Percentiles rank a stretch among this genome's conserved stretches.
Conservation (phyloP, 2,797 vertebrate species). For the Rhabdophis nuchalis region DNA sequence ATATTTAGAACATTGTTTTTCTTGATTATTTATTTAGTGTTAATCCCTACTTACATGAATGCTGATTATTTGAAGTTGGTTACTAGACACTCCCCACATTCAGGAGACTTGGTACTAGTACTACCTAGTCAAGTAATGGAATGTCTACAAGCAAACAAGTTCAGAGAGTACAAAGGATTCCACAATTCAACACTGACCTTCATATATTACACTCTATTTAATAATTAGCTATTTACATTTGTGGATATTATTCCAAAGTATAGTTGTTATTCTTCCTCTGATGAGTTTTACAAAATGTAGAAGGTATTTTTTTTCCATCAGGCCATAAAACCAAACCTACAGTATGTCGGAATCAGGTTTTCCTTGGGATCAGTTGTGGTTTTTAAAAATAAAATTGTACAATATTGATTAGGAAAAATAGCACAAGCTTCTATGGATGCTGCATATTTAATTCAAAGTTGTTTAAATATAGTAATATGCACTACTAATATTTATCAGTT, state of each 20-base stretch:
- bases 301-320: constrained; percentile 4
- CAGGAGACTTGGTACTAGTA: neutral
- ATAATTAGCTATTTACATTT: neutral
- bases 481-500: constrained; percentile 38
- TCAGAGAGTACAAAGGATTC: neutral
- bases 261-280: neutral
- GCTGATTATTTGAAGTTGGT: neutral
- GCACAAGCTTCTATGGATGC: constrained; percentile 26
- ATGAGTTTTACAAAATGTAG: neutral
- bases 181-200: neutral
- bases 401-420: constrained; percentile 44
- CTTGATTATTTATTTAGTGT: neutral
- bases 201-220: neutral
- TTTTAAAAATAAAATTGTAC: constrained; percentile 25
- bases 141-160: neutral
- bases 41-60: neutral
- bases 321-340: constrained; percentile 26
- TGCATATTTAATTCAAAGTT: constrained; percentile 44
- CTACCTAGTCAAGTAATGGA: neutral
- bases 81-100: neutral
- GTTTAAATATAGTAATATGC: constrained; percentile 8
- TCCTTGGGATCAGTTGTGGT: constrained; percentile 38
- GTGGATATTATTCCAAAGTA: constrained; percentile 19
- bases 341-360: neutral
- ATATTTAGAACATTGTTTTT: neutral